Evolutionary conservation across 2,797 vertebrate species (phyloP).

Genomic region (Austrolebias charrua): DNA sequence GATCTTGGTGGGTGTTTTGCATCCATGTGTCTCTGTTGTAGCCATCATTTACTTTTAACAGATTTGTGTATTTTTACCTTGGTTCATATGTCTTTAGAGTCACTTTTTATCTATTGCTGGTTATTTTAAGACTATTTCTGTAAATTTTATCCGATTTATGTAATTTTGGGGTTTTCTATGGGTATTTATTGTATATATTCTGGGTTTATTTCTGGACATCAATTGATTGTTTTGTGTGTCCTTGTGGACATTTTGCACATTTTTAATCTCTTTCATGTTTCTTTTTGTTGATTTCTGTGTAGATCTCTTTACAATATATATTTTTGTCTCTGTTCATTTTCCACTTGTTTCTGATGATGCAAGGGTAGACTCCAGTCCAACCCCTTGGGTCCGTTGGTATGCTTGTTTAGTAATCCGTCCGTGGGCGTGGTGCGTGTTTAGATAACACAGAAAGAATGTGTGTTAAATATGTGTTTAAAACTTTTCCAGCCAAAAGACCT

Average conservation of each 20-base stretch:
- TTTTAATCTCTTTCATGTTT: not conserved
- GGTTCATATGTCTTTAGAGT: not conserved
- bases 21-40: not conserved
- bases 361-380: conserved; percentile 1
- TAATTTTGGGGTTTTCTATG: not conserved
- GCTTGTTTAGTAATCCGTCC: not conserved
- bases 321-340: not conserved
- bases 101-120: not conserved
- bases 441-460: conserved; percentile 1
- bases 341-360: not conserved
- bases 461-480: not conserved
- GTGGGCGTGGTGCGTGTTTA: not conserved
- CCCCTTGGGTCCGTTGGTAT: not conserved
- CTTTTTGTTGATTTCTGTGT: conserved; percentile 1
- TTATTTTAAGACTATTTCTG: not conserved
- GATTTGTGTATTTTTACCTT: not conserved
- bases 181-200: not conserved
- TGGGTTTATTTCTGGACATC: not conserved
- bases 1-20: too few species aligned
- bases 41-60: not conserved
- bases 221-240: not conserved
- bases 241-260: not conserved
- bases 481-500: not conserved
- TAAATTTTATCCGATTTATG: not conserved
- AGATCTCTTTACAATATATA: not conserved